These are phyloP conservation scores for Drosophila melanica DNA, from an alignment of 1,140 invertebrate genomes.

Conservation along the genomic window DNA sequence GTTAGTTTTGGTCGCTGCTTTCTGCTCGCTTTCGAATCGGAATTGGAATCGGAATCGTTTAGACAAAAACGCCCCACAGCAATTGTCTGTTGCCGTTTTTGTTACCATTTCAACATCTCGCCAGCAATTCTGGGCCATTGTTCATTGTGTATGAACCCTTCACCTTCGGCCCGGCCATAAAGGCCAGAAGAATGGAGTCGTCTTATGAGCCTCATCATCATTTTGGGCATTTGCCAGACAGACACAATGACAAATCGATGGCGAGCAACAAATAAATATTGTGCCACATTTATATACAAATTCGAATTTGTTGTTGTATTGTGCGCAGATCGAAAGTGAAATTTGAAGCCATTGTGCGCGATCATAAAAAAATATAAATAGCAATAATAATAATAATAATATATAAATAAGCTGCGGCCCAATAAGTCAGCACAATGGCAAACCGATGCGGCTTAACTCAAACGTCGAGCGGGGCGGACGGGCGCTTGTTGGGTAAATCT, in stretches of 20 bases:
- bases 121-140: conserved; percentile 58
- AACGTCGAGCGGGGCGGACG: background rate
- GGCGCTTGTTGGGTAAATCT: background rate
- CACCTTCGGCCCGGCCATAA: conserved; percentile 42
- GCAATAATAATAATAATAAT: conserved; percentile 35
- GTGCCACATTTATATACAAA: conserved; percentile 64
- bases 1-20: conserved; percentile 5
- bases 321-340: conserved; percentile 64
- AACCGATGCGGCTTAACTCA: background rate
- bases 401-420: conserved; percentile 62
- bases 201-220: conserved; percentile 51
- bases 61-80: conserved; percentile 30
- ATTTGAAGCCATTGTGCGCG: conserved; percentile 49
- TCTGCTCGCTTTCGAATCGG: conserved; percentile 73
- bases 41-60: conserved; percentile 56
- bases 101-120: conserved; percentile 56
- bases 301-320: conserved; percentile 38
- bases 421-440: conserved; percentile 68
- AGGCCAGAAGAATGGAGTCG: conserved; percentile 23
- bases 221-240: conserved; percentile 34
- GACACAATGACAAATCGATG: conserved; percentile 56
- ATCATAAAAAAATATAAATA: conserved; percentile 23
- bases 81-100: conserved; percentile 48
- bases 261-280: conserved; percentile 64
- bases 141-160: conserved; percentile 37